phyloP scores from a whole-genome alignment of 2,888 invertebrate species.

The Plebejus argus region DNA sequence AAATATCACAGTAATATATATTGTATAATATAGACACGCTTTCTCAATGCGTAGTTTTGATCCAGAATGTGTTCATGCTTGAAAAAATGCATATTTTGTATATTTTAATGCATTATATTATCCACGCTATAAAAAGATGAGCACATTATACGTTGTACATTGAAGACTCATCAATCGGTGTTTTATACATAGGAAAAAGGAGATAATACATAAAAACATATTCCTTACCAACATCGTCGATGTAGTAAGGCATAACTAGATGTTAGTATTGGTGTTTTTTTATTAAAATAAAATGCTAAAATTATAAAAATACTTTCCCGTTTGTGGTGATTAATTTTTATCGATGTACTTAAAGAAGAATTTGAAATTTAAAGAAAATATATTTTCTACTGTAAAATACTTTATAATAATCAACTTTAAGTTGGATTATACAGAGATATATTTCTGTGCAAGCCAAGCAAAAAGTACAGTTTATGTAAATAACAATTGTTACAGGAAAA shows the following conservation, averaged over 20 bases:
- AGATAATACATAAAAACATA: slow-evolving; percentile 4
- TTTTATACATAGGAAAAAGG: background rate
- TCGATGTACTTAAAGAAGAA: background rate
- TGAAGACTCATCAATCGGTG: slow-evolving; percentile 23
- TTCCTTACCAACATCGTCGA: background rate
- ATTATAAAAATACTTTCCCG: background rate
- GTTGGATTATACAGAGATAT: too few relatives aligned
- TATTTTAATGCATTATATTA: slow-evolving; percentile 10
- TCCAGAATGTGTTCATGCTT: slow-evolving; percentile 28
- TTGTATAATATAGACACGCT: slow-evolving; percentile 20
- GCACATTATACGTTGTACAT: slow-evolving; percentile 22
- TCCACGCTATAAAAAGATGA: background rate
- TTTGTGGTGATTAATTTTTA: background rate
- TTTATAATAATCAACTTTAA: too few relatives aligned
- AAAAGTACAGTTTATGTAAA: too few relatives aligned
- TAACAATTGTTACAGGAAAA: too few relatives aligned
- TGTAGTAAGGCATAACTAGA: background rate
- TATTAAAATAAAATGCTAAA: background rate
- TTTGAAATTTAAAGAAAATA: background rate
- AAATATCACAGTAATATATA: slow-evolving; percentile 1
- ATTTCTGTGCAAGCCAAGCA: too few relatives aligned
- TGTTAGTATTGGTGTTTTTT: background rate
- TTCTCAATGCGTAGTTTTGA: slow-evolving; percentile 21
- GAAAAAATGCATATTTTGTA: slow-evolving; percentile 22
- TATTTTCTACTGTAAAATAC: too few relatives aligned